Evolutionary conservation across 2,113 vertebrate species (phyloP).

Genomic region (Entelurus aequoreus): DNA sequence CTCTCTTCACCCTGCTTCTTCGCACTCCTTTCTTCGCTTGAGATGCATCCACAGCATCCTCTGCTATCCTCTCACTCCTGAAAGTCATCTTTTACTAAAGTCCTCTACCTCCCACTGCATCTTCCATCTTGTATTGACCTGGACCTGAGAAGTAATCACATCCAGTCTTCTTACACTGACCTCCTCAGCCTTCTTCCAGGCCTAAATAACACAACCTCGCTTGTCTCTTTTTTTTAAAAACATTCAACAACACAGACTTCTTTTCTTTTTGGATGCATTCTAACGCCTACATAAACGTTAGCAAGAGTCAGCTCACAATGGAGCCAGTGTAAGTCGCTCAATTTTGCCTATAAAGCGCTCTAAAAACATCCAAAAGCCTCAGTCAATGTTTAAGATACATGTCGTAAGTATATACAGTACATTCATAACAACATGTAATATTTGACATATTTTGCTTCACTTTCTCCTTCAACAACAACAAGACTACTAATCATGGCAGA

Average conservation of each 20-base stretch:
- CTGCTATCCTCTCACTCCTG: slow-evolving; percentile 42
- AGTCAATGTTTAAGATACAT: no score
- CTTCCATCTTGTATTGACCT: slow-evolving; percentile 3
- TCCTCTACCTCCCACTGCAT: slow-evolving; percentile 11
- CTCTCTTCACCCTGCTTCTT: slow-evolving; percentile 51
- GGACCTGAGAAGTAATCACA: slow-evolving; percentile 8
- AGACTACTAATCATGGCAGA: no score
- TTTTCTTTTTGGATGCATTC: no score
- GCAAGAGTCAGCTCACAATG: no score
- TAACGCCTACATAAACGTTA: no score
- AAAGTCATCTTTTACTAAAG: slow-evolving; percentile 9
- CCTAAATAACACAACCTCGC: not conserved
- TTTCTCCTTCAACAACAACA: no score
- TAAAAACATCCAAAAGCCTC: no score
- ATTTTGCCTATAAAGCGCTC: no score
- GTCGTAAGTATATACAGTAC: no score
- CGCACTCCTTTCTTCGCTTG: slow-evolving; percentile 55
- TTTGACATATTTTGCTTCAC: no score
- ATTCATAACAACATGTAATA: no score
- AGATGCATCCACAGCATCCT: slow-evolving; percentile 42
- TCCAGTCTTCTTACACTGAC: slow-evolving; percentile 28
- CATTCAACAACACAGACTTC: not conserved
- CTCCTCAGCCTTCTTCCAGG: slow-evolving; percentile 22
- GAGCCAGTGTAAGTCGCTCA: no score
- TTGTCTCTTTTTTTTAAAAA: slow-evolving; percentile 14